phyloP scores from a whole-genome alignment of 2,797 vertebrate species.

The Leptodactylus fallax region DNA sequence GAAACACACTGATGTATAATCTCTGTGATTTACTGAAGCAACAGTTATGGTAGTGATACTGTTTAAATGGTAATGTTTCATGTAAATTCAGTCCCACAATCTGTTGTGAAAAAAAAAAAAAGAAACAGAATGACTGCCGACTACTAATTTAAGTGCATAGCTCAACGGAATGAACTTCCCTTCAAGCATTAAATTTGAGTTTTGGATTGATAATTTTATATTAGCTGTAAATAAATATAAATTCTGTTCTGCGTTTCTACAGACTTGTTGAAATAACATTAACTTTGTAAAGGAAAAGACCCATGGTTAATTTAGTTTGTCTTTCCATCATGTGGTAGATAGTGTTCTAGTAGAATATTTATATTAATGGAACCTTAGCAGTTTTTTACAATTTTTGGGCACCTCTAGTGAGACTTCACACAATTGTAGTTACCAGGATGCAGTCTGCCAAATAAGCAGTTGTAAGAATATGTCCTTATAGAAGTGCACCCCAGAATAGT shows the following conservation, averaged over 20 bases:
- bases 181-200: conserved; percentile 62
- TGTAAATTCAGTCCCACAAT: conserved; percentile 38
- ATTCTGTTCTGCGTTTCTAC: conserved; percentile 50
- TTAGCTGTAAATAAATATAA: conserved; percentile 61
- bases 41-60: conserved; percentile 27
- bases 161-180: conserved; percentile 57
- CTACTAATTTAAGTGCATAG: conserved; percentile 58
- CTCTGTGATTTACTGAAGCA: conserved; percentile 23
- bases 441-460: not conserved
- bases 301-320: conserved; percentile 54
- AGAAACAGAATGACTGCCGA: conserved; percentile 53
- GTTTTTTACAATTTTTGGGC: not conserved
- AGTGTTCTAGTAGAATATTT: conserved; percentile 43
- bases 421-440: not conserved
- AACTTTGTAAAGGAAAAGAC: conserved; percentile 52
- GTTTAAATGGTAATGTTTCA: conserved; percentile 48
- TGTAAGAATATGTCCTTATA: not conserved
- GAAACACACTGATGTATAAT: conserved; percentile 19
- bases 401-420: not conserved
- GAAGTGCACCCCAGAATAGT: too few species aligned
- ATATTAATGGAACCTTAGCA: conserved; percentile 12
- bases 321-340: conserved; percentile 24
- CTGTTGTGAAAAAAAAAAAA: conserved; percentile 40
- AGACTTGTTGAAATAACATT: conserved; percentile 61
- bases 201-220: conserved; percentile 64